Evolutionary conservation across 2,113 vertebrate genomes (phyloP), one percentile per base, ranked within the genome.

Genomic region (Pelodiscus sinensis): DNA sequence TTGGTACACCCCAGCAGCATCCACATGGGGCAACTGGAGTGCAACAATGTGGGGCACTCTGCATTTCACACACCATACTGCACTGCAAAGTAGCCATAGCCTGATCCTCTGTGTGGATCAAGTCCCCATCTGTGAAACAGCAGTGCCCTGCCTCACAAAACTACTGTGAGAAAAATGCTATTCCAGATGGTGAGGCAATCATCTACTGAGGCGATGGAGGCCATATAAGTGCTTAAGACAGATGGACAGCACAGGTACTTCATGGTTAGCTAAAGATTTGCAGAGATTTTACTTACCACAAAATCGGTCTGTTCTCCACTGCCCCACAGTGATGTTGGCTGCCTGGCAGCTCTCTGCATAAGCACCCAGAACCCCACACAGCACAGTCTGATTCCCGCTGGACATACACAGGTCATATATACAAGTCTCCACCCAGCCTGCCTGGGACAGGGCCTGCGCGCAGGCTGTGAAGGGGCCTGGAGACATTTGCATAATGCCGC

Each of bases 311-410:
- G 68, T 91, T 78, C 95, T 95, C 98, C 98, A 98, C 7, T 75
- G 94, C 44, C 44, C 95, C 0, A 97, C 82, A 4, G 80, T 90
- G 24, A 97, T 15, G 12, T 60, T 79, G 25, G 7, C 91, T 71
- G 95, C 93, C 65, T 98, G 97, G 87, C 98, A 98, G 21, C 92
- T 94, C 71, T 81, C 89, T 51, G 97, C 92, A 2, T 98, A 98
- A 5, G 92, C 85, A 1, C 14, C 92, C 8, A 98, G 58, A 14
- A 97, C 95, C 91, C 94, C 87, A 79, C 97, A 98, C 9, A 98
- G 88, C 83, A 97, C 95, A 0, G 90, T 95, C 85, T 86, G 95
- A 44, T 97, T 96, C 3, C 97, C 97, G 10, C 18, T 88, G 82
- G 94, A 96, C 8, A 92, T 78, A 92, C 98, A 97, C 15, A 97